Evolutionary conservation across 2,113 vertebrate genomes (phyloP), one percentile per base, ranked within the genome.

Genomic region (Himantopus leucocephalus): DNA sequence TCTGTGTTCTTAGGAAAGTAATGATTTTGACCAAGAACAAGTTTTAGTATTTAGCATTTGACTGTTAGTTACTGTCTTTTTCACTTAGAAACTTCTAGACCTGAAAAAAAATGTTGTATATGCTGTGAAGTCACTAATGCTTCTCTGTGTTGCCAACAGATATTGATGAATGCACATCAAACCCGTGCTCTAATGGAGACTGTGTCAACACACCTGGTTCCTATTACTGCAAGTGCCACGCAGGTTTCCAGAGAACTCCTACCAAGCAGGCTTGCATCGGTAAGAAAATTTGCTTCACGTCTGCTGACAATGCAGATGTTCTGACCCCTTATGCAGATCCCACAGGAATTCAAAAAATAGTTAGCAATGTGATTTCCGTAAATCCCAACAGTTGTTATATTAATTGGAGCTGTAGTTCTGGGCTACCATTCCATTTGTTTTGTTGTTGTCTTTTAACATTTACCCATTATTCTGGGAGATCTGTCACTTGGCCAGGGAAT

Each of bases 201-300:
- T 98, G 98, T 93, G 95, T 98, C 81, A 98, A 98, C 96, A 98
- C 98, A 52, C 98, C 98, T 89, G 98, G 98, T 43, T 98, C 98
- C 50, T 98, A 98, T 97, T 98, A 98, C 92, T 98, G 98, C 97
- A 98, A 97, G 90, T 98, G 98, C 78, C 98, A 98, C 7, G 0
- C 94, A 53, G 98, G 98, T 79, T 98, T 98, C 79, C 98, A 98
- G 82, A 96, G 98, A 83, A 97, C 96, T 47, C 97, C 98, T 29
- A 97, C 97, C 50, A 98, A 98, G 68, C 98, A 98, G 76, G 89
- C 97, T 87, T 98, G 98, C 94, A 95, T 98, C 5, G 98, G 98
- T 98, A 96, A 97, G 97, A 90, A 73, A 73, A 35, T 68, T 50
- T 85, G 17, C 48, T 52, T 92, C 39, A 6, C 3, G 0, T 60